phyloP scores from a whole-genome alignment of 2,888 invertebrate genomes.

The Leptodirus hochenwartii region DNA sequence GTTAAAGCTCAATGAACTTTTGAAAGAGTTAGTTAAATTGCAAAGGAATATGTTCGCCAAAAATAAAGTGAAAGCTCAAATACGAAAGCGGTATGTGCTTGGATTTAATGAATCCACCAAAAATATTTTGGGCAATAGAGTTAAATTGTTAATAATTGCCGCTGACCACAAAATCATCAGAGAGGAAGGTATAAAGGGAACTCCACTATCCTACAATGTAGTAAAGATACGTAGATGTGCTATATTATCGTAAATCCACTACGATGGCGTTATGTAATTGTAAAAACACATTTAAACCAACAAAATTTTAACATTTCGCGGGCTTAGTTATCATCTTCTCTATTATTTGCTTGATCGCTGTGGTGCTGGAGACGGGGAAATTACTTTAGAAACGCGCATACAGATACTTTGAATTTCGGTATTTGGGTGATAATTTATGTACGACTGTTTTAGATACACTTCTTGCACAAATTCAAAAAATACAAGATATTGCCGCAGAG shows the following conservation, averaged over 20 bases:
- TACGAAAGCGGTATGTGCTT: constrained; percentile 36
- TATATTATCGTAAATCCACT: too few species aligned
- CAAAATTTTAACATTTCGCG: too few species aligned
- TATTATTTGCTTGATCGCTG: too few species aligned
- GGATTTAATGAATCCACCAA: constrained; percentile 43
- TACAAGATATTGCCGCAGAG: constrained; percentile 30
- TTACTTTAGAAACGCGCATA: too few species aligned
- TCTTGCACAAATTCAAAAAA: constrained; percentile 31
- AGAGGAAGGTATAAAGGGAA: constrained; percentile 13
- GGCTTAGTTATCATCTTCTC: too few species aligned
- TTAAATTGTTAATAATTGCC: constrained; percentile 41
- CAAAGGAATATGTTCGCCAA: constrained; percentile 40
- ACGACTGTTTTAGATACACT: constrained; percentile 31
- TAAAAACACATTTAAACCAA: too few species aligned
- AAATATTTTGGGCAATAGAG: constrained; percentile 35
- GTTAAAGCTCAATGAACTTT: constrained; percentile 4
- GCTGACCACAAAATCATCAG: constrained; percentile 36
- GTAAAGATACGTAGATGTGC: too few species aligned
- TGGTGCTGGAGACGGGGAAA: too few species aligned
- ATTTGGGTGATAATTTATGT: constrained; percentile 5
- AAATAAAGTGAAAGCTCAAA: constrained; percentile 36
- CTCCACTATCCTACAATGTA: too few species aligned
- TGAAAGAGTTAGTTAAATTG: constrained; percentile 33
- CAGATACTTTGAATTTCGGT: too few species aligned
- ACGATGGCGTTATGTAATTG: too few species aligned